phyloP scores from a whole-genome alignment of 1,140 invertebrate genomes.

The Harlomillsia oculata region DNA sequence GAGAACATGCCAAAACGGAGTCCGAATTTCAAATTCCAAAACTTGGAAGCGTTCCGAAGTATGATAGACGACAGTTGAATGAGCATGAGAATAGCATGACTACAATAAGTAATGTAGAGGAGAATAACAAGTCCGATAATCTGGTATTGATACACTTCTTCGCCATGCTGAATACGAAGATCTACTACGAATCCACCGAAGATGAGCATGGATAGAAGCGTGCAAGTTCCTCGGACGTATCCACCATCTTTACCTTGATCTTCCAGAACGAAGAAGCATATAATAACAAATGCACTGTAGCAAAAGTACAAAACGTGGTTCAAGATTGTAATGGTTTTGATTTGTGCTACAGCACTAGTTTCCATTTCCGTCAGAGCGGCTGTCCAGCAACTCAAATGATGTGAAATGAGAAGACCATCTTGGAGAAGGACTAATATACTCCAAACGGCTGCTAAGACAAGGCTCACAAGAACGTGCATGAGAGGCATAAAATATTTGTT shows the following conservation, averaged over 20 bases:
- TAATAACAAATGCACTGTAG: not conserved
- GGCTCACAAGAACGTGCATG: too few relatives aligned
- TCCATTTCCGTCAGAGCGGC: conserved; percentile 25
- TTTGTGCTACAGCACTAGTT: conserved; percentile 7
- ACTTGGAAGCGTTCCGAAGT: conserved; percentile 18
- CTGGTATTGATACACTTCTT: not conserved
- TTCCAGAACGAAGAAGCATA: not conserved
- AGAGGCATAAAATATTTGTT: too few relatives aligned
- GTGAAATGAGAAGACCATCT: conserved; percentile 20
- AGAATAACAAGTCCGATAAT: conserved; percentile 15
- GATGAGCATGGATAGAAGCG: conserved; percentile 1
- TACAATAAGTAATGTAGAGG: conserved; percentile 15
- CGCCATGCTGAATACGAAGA: not conserved
- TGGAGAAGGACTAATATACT: conserved; percentile 16
- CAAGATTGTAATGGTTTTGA: not conserved
- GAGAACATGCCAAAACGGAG: conserved; percentile 5
- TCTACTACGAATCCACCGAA: conserved; percentile 1
- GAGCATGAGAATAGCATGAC: not conserved
- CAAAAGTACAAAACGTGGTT: conserved; percentile 1
- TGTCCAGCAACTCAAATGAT: conserved; percentile 24
- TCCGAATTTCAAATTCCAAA: conserved; percentile 32
- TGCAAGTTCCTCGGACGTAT: not conserved
- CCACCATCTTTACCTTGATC: not conserved
- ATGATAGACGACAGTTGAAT: conserved; percentile 13
- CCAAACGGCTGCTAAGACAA: too few relatives aligned